A percentile compares a stretch with the other conserved stretches of the same genome.
Conservation (phyloP, 2,113 vertebrate species). For the Notarius quadriscutis region DNA sequence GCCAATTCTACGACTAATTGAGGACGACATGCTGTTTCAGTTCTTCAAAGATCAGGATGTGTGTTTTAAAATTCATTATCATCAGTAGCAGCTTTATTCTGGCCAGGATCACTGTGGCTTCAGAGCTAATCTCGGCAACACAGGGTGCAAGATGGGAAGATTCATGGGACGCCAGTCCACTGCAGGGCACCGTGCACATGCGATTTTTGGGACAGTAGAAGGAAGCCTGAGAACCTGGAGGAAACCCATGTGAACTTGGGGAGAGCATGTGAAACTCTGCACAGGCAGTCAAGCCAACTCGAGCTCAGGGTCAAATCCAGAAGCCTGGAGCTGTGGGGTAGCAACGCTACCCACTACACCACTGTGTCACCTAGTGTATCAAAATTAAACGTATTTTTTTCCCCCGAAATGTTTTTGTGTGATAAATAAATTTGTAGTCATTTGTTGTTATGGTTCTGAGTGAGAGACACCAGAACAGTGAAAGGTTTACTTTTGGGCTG, state of each 20-base stretch:
- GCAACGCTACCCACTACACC: background rate
- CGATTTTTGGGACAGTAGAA: background rate
- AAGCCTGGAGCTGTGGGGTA: background rate
- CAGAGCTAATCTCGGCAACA: background rate
- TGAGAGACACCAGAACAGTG: background rate
- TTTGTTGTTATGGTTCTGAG: background rate
- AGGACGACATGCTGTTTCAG: background rate
- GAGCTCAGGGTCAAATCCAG: background rate
- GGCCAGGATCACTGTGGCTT: background rate
- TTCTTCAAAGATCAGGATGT: background rate
- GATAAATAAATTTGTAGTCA: background rate
- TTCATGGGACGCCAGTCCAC: background rate
- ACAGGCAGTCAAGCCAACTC: background rate
- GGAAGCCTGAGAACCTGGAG: background rate
- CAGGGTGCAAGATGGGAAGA: background rate
- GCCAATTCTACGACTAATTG: background rate
- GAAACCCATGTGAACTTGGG: background rate
- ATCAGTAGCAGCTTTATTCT: background rate
- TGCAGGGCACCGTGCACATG: too few species aligned
- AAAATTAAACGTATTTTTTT: background rate
- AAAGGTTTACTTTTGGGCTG: background rate
- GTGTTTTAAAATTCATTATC: background rate
- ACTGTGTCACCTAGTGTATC: background rate
- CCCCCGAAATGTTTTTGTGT: background rate
- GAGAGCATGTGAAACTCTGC: background rate